These are phyloP conservation scores for Xanthorhoe spadicearia DNA, from an alignment of 2,888 invertebrate genomes.

Conservation along the genomic window DNA sequence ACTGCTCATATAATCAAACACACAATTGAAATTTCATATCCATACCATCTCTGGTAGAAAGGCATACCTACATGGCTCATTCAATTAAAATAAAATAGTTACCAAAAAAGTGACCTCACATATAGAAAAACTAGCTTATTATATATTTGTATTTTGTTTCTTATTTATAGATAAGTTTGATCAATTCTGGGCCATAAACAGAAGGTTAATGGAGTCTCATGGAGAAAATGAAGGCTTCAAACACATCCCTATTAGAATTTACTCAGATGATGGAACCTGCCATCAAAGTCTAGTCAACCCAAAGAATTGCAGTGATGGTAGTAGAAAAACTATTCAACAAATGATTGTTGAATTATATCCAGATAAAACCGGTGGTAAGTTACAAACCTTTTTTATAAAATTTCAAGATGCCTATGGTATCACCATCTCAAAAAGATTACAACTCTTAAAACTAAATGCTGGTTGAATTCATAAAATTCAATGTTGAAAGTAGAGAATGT, in stretches of 20 bases:
- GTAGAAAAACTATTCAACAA: conserved; percentile 88
- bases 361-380: conserved; percentile 73
- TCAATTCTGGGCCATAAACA: conserved; percentile 99
- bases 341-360: conserved; percentile 89
- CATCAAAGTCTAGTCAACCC: conserved; percentile 91
- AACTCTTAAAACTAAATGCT: no score
- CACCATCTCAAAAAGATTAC: no score
- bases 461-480: no score
- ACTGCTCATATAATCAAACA: no score
- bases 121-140: no score
- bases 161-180: conserved; percentile 94
- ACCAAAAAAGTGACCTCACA: no score
- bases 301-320: conserved; percentile 88
- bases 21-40: no score
- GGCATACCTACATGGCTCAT: no score
- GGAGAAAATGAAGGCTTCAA: conserved; percentile 93
- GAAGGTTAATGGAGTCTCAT: conserved; percentile 95
- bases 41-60: no score
- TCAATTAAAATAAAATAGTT: no score
- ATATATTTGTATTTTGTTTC: background rate
- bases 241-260: conserved; percentile 95
- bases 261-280: conserved; percentile 89
- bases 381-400: conserved; percentile 1
- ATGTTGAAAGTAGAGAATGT: no score
- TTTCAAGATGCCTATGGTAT: no score